Conservation (phyloP, 2,797 vertebrate species). For the Mormyrus hasselquistii region DNA sequence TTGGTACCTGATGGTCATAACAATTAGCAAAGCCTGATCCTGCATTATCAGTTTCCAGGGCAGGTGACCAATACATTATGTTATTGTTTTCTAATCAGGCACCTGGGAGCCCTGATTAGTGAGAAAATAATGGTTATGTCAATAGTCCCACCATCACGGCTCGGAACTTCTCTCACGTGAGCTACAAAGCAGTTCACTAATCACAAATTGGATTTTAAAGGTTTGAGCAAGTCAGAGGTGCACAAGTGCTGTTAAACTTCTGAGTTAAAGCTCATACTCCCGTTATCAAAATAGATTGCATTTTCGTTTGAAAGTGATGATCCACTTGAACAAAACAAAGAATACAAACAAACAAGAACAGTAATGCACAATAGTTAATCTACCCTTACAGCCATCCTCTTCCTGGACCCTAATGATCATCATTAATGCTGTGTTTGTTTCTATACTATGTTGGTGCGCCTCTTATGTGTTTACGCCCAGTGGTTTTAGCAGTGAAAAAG, state of each 20-base stretch:
- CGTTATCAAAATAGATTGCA: background rate
- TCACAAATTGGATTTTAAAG: slow-evolving; percentile 62
- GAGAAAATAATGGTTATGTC: slow-evolving; percentile 73
- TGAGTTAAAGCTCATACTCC: background rate
- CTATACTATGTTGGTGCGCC: background rate
- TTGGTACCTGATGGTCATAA: slow-evolving; percentile 49
- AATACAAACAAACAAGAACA: background rate
- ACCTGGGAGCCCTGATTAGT: slow-evolving; percentile 65
- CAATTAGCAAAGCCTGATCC: slow-evolving; percentile 62
- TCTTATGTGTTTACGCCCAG: background rate
- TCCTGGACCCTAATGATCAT: background rate
- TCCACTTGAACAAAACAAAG: background rate
- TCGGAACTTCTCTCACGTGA: slow-evolving; percentile 41
- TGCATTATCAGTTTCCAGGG: slow-evolving; percentile 61
- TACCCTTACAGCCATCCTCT: background rate
- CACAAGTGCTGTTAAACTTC: background rate
- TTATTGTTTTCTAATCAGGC: slow-evolving; percentile 74
- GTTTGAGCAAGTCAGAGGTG: slow-evolving; percentile 37
- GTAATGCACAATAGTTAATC: background rate
- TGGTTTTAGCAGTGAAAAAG: background rate
- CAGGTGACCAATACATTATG: slow-evolving; percentile 67
- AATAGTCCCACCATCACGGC: slow-evolving; percentile 64
- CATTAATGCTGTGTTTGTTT: background rate
- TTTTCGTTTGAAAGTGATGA: background rate
- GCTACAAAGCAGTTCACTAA: slow-evolving; percentile 65